Percentiles rank a stretch among this genome's conserved stretches.
These are phyloP conservation scores for Trichogramma dendrolimi DNA, from an alignment of 2,888 invertebrate species.

Conservation along the genomic window DNA sequence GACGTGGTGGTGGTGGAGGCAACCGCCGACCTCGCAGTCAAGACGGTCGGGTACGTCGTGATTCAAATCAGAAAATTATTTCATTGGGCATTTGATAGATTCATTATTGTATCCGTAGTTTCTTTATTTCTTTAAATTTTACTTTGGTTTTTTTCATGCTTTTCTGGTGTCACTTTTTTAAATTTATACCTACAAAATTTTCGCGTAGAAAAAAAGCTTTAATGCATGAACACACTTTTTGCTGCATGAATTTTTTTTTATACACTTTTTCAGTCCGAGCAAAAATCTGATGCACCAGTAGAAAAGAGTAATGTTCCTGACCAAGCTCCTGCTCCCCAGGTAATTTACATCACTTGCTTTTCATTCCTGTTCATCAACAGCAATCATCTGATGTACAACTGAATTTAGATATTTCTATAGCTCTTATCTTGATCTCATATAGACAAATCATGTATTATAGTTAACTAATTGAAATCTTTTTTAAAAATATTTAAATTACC, in stretches of 20 bases:
- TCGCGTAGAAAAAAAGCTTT: neutral
- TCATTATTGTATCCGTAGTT: neutral
- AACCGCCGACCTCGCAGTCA: conserved; percentile 56
- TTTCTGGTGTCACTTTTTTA: neutral
- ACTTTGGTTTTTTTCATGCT: neutral
- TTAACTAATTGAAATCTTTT: too few relatives aligned
- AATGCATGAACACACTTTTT: conserved; percentile 34
- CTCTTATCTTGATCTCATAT: too few relatives aligned
- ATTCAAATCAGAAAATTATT: neutral
- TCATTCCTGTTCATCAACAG: neutral
- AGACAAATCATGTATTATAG: too few relatives aligned
- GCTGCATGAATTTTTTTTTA: conserved; percentile 46
- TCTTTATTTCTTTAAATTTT: neutral
- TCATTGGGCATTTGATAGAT: neutral
- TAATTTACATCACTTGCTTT: conserved; percentile 37
- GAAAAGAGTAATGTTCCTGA: conserved; percentile 45
- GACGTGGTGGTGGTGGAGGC: conserved; percentile 58
- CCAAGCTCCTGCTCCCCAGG: conserved; percentile 47
- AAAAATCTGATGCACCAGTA: conserved; percentile 47
- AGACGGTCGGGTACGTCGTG: conserved; percentile 50
- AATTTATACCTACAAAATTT: neutral
- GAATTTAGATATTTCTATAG: too few relatives aligned
- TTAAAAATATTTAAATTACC: neutral
- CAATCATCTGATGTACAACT: too few relatives aligned
- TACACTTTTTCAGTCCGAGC: conserved; percentile 51